Percentiles rank a stretch among this genome's conserved stretches.
Conservation (phyloP, 2,888 invertebrate species). For the Plusia festucae region DNA sequence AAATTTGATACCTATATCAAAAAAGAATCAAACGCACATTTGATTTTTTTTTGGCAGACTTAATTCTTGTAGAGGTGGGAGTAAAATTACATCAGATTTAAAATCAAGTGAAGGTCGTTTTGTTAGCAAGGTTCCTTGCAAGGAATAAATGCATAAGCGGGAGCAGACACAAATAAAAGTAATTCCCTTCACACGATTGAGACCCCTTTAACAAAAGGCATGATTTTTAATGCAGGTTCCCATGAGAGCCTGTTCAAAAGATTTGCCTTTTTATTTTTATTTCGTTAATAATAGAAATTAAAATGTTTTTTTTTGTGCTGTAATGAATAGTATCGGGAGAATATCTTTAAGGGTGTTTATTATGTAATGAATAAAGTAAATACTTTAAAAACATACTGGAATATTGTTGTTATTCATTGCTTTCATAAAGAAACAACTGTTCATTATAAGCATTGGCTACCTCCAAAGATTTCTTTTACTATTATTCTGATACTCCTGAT, state of each 20-base stretch:
- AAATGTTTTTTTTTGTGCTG: background rate
- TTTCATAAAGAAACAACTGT: too few species aligned
- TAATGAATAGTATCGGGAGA: background rate
- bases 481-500: too few species aligned
- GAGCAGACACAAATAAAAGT: constrained; percentile 46
- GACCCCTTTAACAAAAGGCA: constrained; percentile 47
- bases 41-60: background rate
- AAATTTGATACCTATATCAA: too few species aligned
- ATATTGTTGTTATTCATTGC: too few species aligned
- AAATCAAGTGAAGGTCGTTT: constrained; percentile 12
- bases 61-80: too few species aligned
- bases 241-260: constrained; percentile 51
- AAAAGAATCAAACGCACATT: too few species aligned
- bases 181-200: constrained; percentile 45
- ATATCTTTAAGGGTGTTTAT: background rate
- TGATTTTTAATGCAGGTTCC: constrained; percentile 40
- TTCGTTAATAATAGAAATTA: constrained; percentile 11
- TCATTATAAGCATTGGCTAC: too few species aligned
- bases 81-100: background rate
- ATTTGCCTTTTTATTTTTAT: constrained; percentile 27
- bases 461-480: too few species aligned
- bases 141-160: constrained; percentile 22
- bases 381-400: too few species aligned
- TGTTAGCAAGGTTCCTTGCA: constrained; percentile 6
- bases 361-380: background rate